phyloP scores from a whole-genome alignment of 2,888 invertebrate species.

The Tenthredo mesomela region DNA sequence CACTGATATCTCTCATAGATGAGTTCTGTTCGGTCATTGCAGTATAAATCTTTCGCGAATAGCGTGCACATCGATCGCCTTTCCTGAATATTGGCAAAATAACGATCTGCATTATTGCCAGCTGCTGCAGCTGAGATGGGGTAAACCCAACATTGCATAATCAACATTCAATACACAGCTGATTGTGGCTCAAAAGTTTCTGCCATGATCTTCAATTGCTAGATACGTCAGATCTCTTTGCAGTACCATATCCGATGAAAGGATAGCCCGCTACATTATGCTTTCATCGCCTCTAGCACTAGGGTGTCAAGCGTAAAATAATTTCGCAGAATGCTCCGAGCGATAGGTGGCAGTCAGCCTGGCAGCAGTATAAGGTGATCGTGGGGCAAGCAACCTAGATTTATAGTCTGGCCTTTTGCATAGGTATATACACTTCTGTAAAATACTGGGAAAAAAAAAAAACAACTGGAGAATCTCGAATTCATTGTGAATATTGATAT shows the following conservation, averaged over 20 bases:
- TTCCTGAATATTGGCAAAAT: background rate
- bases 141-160: background rate
- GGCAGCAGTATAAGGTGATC: constrained; percentile 6
- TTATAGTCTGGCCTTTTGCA: background rate
- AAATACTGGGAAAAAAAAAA: no score
- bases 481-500: no score
- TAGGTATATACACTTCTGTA: background rate
- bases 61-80: background rate
- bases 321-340: constrained; percentile 23
- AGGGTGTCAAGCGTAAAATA: constrained; percentile 28
- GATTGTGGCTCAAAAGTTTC: background rate
- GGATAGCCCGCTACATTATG: background rate
- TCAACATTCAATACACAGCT: background rate
- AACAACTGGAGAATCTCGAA: background rate
- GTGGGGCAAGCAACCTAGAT: constrained; percentile 31
- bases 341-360: constrained; percentile 30
- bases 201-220: background rate
- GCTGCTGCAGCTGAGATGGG: background rate
- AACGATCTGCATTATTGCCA: background rate
- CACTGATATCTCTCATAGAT: background rate
- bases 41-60: background rate
- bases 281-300: constrained; percentile 39
- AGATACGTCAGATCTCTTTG: background rate
- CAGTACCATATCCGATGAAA: background rate
- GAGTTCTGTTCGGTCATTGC: background rate